Base-by-base conservation (phyloP, 2,113 vertebrate species). In the Microcebus jonahi region DNA sequence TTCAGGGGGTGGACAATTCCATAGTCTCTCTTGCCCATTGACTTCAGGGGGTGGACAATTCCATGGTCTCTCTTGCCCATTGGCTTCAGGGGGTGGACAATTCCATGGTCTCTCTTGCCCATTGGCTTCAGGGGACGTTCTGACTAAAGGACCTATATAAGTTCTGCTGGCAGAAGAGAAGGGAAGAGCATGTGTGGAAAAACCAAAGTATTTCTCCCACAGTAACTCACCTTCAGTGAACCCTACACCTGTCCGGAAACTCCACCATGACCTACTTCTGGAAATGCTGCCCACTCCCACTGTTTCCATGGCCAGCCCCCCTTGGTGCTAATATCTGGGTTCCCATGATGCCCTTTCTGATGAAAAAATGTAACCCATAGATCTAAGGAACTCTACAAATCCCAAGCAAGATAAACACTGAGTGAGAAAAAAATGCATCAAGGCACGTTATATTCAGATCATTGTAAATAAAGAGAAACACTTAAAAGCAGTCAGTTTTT, bases 321-420 rank as follows among this genome's bases (percentile, higher is more conserved):
- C n/a, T 0, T 1, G 2, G 29, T 36, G 21, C 55, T 82, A 29
- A 21, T 55, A 42, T 39, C 48, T 48, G 9, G 0, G 0, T 14
- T 2, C 63, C 71, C 11, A 9, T 12, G 42, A 45, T 31, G 12
- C 0, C 15, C 8, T 45, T 57, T 89, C 45, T 57, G 23, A 73
- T 68, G 21, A 86, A 88, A 88, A 79, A 63, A 10, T 59, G 11
- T n/a, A 71, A 13, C 25, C 13, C 34, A 8, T 23, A 57, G 36
- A n/a, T 48, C 20, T 36, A 89, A 88, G 17, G 7, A 88, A 76
- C 29, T 73, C 79, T 85, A 42, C 25, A 89, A 53, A 80, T 6
- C 7, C 29, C 29, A n/a, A 75, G 15, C 23, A 70, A 84, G 55
- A n/a, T 25, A 65, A 77, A 85, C 12, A 75, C 18, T 18, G 59